Base-by-base conservation (phyloP, 35 echinoderm and acorn worm species). In the Heliocidaris erythrogramma region DNA sequence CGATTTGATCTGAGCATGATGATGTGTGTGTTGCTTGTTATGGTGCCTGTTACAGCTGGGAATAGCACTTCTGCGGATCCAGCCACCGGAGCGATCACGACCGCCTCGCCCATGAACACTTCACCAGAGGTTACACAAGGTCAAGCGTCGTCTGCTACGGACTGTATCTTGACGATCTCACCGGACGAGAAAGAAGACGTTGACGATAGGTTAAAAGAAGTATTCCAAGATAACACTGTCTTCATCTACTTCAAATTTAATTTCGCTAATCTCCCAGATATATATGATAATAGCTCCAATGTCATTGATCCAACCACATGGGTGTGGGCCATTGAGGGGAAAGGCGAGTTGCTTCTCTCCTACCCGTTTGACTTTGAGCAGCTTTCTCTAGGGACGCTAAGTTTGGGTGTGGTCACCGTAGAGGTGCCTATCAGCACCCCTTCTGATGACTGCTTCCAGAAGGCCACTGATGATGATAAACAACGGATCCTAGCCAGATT, bases 301-400 rank as follows among this genome's bases (percentile, higher is more conserved):
- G 78, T 98, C 17, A 94, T 98, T 50, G 92, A 96, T 31, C 97
- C 97, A 13, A 31, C 88, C 21, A 96, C 84, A 13, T 98, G 96
- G 96, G 97, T 98, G 31, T 96, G 92, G 94, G 96, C 96, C 42
- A 88, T 93, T 30, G 95, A 91, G 29, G 97, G 97, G 30, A 96
- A 93, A 48, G 96, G 96, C 0, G 88, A 96, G 32, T 85, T 98
- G 5, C 56, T 98, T 30, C 93, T 98, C 5, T 48, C 96, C 13
- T 95, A 95, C 48, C 96, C 97, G 4, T 98, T 98, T 88, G 97
- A 98, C 56, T 98, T 96, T 85, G 42, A 88, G 52, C 96, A 98
- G 31, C 88, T 98, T 9, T 97, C 96, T 31, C 56, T 98, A 49
- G 96, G 94, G 3, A 95, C 97, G 12, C 90, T 98, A 4, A 92